Evolutionary conservation across 2,888 invertebrate species (phyloP).

Genomic region (Cryptops parisi): DNA sequence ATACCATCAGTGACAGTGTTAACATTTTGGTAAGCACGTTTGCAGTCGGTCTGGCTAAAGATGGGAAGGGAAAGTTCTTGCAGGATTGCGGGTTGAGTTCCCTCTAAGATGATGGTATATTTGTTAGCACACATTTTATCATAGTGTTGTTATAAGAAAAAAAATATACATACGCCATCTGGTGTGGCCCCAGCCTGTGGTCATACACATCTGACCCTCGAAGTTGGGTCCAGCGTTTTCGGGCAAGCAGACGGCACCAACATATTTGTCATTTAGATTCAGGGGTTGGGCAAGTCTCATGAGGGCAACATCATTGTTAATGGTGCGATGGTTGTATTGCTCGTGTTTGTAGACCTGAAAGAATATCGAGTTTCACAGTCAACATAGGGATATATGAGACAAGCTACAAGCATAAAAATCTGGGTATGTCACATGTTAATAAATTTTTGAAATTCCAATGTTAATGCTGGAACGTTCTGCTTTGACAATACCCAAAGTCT

Average conservation of each 20-base stretch:
- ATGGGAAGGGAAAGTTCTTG: constrained; percentile 15
- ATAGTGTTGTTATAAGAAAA: too few relatives aligned
- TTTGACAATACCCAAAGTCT: too few relatives aligned
- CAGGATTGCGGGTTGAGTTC: constrained; percentile 14
- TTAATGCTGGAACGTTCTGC: too few relatives aligned
- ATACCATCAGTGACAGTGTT: constrained; percentile 13
- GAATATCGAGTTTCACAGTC: too few relatives aligned
- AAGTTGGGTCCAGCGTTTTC: constrained; percentile 26
- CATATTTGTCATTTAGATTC: constrained; percentile 44
- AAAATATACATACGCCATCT: constrained; percentile 55
- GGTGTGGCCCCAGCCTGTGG: constrained; percentile 66
- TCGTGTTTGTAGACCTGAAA: constrained; percentile 5
- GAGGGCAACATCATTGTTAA: constrained; percentile 54
- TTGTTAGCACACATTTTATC: neutral
- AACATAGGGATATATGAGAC: too few relatives aligned
- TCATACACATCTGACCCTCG: constrained; percentile 50
- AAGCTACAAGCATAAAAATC: too few relatives aligned
- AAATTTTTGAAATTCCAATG: too few relatives aligned
- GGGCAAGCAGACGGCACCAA: constrained; percentile 54
- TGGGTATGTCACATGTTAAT: too few relatives aligned
- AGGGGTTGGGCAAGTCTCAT: constrained; percentile 44
- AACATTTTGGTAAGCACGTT: constrained; percentile 6
- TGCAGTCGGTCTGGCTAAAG: constrained; percentile 7
- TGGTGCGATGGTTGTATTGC: constrained; percentile 43
- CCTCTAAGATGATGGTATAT: constrained; percentile 8